Evolutionary conservation across 2,113 vertebrate genomes (phyloP), one percentile per base, ranked within the genome.

Genomic region (Phrynosoma blainvillii): DNA sequence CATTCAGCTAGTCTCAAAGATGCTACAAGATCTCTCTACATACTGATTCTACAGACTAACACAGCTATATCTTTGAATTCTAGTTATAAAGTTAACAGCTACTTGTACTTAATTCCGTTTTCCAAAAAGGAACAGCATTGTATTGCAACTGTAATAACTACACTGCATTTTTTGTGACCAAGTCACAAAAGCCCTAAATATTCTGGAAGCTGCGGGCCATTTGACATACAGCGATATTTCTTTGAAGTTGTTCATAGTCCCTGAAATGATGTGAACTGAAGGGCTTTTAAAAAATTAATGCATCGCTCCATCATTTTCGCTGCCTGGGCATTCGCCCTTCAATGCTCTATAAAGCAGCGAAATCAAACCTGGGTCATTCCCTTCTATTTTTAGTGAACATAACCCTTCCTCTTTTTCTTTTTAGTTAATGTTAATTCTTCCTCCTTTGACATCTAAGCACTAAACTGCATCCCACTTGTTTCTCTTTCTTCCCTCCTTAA

Each of bases 231-330:
- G 25, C 9, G 9, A 65, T 40, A 2, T 47, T 47, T 18, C 36
- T n/a, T 73, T 40, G 30, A 56, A 23, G 20, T 42, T 36, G 32
- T 54, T 85, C 32, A 25, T 70, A 7, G 23, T 73, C 18, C 36
- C 30, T 78, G 84, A 77, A 18, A 62, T 85, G 74, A 86, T 77
- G 5, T 36, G 42, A 78, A 68, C 59, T 42, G 84, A 86, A n/a
- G 27, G 56, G 74, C 56, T 47, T 78, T 66, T 86, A 8, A 78
- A 76, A 68, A 78, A 78, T 86, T 78, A 47, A 86, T 78, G 75
- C 9, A 6, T 1, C 16, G 25, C 25, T 42, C 75, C 84, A 66
- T n/a, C 74, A 52, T 66, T 54, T 78, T 68, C 25, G 1, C 36
- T 12, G 20, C 20, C 52, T 40, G n/a, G 59, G 84, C 23, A 40